Evolutionary conservation across 1,140 invertebrate species (phyloP), one percentile per base, ranked within the genome.

Genomic region (Habropoda laboriosa): DNA sequence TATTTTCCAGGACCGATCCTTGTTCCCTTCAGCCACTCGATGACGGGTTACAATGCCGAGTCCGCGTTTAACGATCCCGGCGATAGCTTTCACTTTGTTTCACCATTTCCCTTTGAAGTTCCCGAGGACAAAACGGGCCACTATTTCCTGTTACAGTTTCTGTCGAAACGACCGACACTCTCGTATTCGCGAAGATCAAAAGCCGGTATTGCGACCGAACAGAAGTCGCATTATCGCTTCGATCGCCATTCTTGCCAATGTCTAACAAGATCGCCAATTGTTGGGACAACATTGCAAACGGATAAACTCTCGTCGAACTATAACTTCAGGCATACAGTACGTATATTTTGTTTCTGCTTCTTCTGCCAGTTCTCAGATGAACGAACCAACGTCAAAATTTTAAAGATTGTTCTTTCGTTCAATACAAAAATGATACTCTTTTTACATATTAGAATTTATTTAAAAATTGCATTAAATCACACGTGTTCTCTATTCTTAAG

Each of bases 221-320:
- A 80, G 68, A n/a, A 49, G 63, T 24, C 42, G 21, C 38, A 70
- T 83, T 84, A 84, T 85, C 71, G 72, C 10, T 16, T 5, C 35
- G 77, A 85, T 85, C 81, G 76, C 76, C 70, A 80, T 70, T 60
- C 73, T 68, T 61, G 55, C 18, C 47, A 42, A 30, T 40, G 30
- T 7, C 18, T 24, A 45, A n/a, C n/a, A n/a, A 67, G 74, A 58
- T 67, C 32, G 60, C 40, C 58, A 47, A 42, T 32, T 55, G 32
- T 30, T 27, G n/a, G 53, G 71, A 68, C 70, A 78, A 79, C 64
- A 64, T 49, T 21, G 32, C 47, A 7, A 51, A 42, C 38, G 58
- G 70, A 82, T 81, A 82, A 70, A 80, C 58, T 35, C 40, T 21
- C n/a, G 57, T 42, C 49, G 38, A 58, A 66, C 40, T 68, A 49